A percentile compares a stretch with the other conserved stretches of the same genome.
These are phyloP conservation scores for Syndactyla subalaris DNA, from an alignment of 2,797 vertebrate genomes.

Conservation along the genomic window DNA sequence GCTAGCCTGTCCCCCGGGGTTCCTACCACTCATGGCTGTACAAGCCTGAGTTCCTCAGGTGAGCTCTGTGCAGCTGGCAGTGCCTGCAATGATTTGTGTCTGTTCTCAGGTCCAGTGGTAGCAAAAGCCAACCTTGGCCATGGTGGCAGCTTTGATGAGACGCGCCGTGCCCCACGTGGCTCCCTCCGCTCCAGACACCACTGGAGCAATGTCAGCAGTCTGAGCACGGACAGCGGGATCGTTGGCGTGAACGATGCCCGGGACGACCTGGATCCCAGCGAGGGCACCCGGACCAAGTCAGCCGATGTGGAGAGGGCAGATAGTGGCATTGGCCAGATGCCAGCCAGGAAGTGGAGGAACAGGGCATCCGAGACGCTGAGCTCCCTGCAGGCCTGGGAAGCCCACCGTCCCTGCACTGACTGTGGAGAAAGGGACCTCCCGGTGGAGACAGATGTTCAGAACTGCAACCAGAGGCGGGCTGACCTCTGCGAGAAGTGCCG, in stretches of 20 bases:
- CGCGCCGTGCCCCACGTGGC: conserved; percentile 68
- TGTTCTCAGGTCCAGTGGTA: conserved; percentile 64
- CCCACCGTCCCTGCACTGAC: conserved; percentile 87
- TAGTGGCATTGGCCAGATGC: conserved; percentile 86
- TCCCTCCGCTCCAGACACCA: conserved; percentile 83
- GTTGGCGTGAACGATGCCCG: conserved; percentile 85
- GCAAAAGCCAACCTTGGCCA: conserved; percentile 72
- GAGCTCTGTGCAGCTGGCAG: not conserved
- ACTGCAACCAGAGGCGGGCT: conserved; percentile 76
- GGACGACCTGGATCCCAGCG: conserved; percentile 76
- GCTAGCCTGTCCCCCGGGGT: not conserved
- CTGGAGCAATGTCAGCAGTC: conserved; percentile 92
- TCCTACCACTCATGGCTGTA: not conserved
- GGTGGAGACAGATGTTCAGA: conserved; percentile 62
- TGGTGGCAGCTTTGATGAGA: conserved; percentile 68
- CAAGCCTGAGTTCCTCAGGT: not conserved
- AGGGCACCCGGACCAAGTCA: conserved; percentile 48
- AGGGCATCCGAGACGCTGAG: conserved; percentile 73
- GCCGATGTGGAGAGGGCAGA: conserved; percentile 86
- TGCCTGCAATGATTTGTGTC: not conserved
- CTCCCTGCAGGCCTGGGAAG: conserved; percentile 85
- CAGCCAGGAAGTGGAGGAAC: conserved; percentile 85
- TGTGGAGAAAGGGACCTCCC: conserved; percentile 80
- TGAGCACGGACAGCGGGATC: conserved; percentile 91
- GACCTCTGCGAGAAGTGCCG: conserved; percentile 87